Conservation (phyloP, 2,113 vertebrate genomes). For the Eupsittula cactorum region DNA sequence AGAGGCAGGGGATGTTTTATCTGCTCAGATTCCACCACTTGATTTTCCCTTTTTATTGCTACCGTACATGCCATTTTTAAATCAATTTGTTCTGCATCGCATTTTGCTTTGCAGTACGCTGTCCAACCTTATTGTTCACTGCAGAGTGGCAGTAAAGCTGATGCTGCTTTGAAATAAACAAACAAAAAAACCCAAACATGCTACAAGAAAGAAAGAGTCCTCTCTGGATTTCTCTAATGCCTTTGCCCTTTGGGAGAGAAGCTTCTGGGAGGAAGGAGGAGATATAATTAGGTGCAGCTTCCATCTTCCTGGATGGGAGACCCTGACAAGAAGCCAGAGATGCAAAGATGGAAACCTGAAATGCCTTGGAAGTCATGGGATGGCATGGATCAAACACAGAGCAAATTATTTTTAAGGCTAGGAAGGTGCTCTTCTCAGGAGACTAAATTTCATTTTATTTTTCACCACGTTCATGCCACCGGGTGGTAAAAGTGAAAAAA, state of each 20-base stretch:
- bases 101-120: constrained; percentile 2
- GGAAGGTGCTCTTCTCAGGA: neutral
- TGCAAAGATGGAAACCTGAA: neutral
- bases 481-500: neutral
- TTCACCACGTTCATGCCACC: neutral
- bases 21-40: constrained; percentile 15
- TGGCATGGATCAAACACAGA: neutral
- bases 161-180: neutral
- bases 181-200: neutral
- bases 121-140: neutral
- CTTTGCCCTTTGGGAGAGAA: neutral
- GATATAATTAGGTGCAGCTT: neutral
- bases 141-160: neutral
- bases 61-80: constrained; percentile 35
- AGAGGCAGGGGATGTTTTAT: neutral
- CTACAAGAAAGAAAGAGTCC: neutral
- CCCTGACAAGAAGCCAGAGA: neutral
- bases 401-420: neutral
- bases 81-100: constrained; percentile 27
- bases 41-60: constrained; percentile 13
- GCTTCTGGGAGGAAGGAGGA: neutral
- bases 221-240: neutral
- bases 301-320: neutral
- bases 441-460: neutral
- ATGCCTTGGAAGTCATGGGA: neutral